Base-by-base conservation (phyloP, 2,113 vertebrate species). In the Erythrocebus patas region DNA sequence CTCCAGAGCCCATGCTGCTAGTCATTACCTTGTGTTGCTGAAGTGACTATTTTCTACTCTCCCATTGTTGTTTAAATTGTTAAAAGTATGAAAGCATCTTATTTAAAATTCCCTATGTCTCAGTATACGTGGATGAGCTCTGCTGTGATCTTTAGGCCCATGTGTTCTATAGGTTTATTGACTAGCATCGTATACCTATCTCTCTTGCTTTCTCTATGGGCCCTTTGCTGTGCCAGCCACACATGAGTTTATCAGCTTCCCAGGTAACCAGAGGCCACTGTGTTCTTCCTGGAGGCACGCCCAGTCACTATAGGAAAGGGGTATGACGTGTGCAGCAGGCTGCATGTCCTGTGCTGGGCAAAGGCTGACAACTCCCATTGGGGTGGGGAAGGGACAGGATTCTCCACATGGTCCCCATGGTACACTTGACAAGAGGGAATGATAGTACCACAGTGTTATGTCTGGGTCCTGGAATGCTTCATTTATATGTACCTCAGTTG, bases 231-330 rank as follows among this genome's bases (percentile, higher is more conserved):
- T 72, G 57, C 27, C 57, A 84, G 89, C 64, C 48, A 66, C 43
- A 14, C 25, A 5, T 93, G 75, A 89, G 43, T 96, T 96, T 97
- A 40, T 73, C 50, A 90, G 52, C 61, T 64, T 96, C 38, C 45
- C 68, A 91, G 75, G 35, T 80, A 96, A 95, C 80, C 85, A 87
- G 50, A 11, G 23, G 14, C 86, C 94, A 84, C 61, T 89, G 18
- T 87, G 17, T 82, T 92, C 80, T 83, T 97, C 52, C 30, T 92
- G 59, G 68, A 89, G 6, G 16, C 87, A 48, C 83, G 83, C 86
- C 73, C 30, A 70, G 66, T 91, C 43, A 23, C 89, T 91, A 50
- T 66, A 96, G 81, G 76, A 89, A 95, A 96, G 32, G 52, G 45
- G 18, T 85, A 48, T 81, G 66, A 22, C 84, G 12, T 57, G 8